Base-by-base conservation (phyloP, 1,140 invertebrate species). In the Galleria mellonella region DNA sequence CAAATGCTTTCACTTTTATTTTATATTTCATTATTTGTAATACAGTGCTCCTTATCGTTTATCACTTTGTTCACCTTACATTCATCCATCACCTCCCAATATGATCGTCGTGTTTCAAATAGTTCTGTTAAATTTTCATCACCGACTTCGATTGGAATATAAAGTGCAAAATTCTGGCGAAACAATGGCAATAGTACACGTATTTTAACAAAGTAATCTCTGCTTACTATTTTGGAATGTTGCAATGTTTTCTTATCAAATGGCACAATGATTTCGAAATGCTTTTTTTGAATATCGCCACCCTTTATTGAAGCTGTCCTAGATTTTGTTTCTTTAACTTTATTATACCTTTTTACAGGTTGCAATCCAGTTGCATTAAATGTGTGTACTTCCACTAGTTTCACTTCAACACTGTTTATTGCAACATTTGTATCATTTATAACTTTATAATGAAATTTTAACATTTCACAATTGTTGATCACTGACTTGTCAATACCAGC, bases 81-180 rank as follows among this genome's bases (percentile, higher is more conserved):
- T 13, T 29, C 37, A 13, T 14, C 30, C 41, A 43, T 43, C 7
- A 15, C 41, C 11, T 33, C 41, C 41, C 41, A 43, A 33, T 43
- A 43, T 12, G 37, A 28, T 11, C 37, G 43, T 9, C 29, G 38
- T 11, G 32, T 3, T 6, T 23, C 17, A 23, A 23, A 23, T 3
- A 2, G 17, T 3, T 23, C 17, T 3, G 17, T 3, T 23, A 3
- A 4, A 12, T 12, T 23, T 5, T 28, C n/a, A 35, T 47, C 14
- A 38, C 36, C 31, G 11, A 50, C 36, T 43, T 50, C 40, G 6
- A 50, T 23, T 0, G 41, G 47, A 4, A 50, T 43, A 15, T 43
- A 30, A 5, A 50, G 35, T 12, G 9, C 10, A 9, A 40, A 9
- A 28, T 50, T 39, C 9, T n/a, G 17, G 32, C 43, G 47, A 9